Evolutionary conservation across 2,113 vertebrate genomes (phyloP).

Genomic region (Connochaetes taurinus): DNA sequence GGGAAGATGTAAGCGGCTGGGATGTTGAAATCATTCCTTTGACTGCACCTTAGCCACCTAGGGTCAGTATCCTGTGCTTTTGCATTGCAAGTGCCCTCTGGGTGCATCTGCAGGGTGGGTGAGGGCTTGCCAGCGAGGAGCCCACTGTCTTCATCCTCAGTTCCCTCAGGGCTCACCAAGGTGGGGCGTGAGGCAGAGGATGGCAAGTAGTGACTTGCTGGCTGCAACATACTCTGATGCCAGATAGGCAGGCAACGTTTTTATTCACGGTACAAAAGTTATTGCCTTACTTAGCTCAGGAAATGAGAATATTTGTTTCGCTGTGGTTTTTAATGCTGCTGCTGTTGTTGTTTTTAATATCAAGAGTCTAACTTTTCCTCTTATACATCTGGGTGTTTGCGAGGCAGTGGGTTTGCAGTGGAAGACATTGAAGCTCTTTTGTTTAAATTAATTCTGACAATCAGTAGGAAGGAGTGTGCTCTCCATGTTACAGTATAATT

Average conservation of each 20-base stretch:
- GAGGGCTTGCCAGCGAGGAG: neutral
- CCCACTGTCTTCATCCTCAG: neutral
- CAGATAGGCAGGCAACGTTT: neutral
- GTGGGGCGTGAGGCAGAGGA: rapidly evolving
- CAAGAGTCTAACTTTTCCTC: neutral
- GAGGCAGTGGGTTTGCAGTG: neutral
- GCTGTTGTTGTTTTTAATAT: neutral
- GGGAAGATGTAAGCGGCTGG: neutral
- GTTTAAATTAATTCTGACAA: neutral
- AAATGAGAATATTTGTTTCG: neutral
- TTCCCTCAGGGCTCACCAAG: neutral
- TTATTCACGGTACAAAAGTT: neutral
- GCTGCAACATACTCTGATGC: neutral
- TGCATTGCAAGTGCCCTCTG: neutral
- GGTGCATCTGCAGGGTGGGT: neutral
- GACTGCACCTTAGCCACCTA: neutral
- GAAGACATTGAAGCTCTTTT: neutral
- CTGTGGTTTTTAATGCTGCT: neutral
- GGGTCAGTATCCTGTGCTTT: neutral
- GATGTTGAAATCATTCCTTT: neutral
- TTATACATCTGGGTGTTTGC: neutral
- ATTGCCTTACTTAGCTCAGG: neutral
- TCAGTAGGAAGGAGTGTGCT: neutral
- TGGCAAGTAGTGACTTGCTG: neutral
- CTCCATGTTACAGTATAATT: neutral